Evolutionary conservation across 2,888 invertebrate species (phyloP), one percentile per base, ranked within the genome.

Genomic region (Lochmaea crataegi): DNA sequence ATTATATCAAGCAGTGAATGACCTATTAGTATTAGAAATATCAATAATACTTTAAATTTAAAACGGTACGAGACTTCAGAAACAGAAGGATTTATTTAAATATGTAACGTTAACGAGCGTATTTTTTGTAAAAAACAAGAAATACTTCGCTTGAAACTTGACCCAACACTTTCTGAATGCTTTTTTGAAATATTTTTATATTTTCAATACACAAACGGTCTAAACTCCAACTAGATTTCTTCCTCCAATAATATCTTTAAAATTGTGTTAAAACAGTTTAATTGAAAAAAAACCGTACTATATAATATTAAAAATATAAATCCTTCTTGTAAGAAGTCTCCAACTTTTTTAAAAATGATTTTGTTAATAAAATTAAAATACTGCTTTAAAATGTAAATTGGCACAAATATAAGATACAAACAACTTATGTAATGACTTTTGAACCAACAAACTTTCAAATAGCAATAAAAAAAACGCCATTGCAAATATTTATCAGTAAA

Each of bases 1-100:
- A 64, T 66, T 56, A 61, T 61, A 70, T 41, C 32, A 73, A 67
- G 65, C 63, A 38, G 53, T 58, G 26, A 58, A 66, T 41, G 41
- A 18, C 9, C 14, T 11, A 42, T 63, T 42, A 63, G 42, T 42
- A 42, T 18, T n/a, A 41, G 11, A 38, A 60, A 38, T 16, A 60
- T 60, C 38, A 60, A 51, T 57, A 72, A 73, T 48, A 58, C n/a
- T 65, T 11, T 65, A 12, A 51, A 48, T 57, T 22, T 26, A 57
- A 56, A 57, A 57, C 18, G 26, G 22, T 57, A 57, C 6, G 48
- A 48, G 7, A 48, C 48, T 48, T 48, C n/a, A 48, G 32, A 7
- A 32, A 32, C 32, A 32, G 7, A 32, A 32, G 32, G 7, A 32
- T 32, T 32, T 32, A 32, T 32, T 32, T 26, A 26, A 26, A 26